A percentile compares a stretch with the other conserved stretches of the same genome.
Conservation (phyloP, 2,888 invertebrate genomes). For the Drosophila picticornis region DNA sequence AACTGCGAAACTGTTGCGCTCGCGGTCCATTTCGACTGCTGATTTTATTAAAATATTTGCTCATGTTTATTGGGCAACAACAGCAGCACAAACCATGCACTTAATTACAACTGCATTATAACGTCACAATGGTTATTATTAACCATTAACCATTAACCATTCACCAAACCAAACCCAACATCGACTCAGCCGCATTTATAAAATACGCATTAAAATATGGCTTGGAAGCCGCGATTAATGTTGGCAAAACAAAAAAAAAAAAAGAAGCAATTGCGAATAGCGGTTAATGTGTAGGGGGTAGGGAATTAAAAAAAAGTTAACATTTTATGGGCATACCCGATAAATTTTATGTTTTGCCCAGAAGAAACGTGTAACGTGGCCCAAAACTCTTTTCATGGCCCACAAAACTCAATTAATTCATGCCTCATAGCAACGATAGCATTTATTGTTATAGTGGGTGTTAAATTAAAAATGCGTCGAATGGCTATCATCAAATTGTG, state of each 20-base stretch:
- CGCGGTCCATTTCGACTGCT: conserved; percentile 48
- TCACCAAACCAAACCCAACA: conserved; percentile 40
- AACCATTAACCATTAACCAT: too few species aligned
- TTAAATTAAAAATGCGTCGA: conserved; percentile 36
- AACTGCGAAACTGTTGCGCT: conserved; percentile 53
- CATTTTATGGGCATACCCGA: conserved; percentile 64
- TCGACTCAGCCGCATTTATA: conserved; percentile 57
- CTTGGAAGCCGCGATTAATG: conserved; percentile 57
- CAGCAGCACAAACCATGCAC: conserved; percentile 41
- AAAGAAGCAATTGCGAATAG: conserved; percentile 21
- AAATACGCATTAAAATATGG: conserved; percentile 71
- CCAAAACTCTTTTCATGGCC: conserved; percentile 54
- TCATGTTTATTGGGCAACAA: conserved; percentile 42
- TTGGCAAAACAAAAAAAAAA: conserved; percentile 32
- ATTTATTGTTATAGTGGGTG: conserved; percentile 32
- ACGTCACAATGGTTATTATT: conserved; percentile 72
- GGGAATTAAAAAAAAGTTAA: conserved; percentile 67
- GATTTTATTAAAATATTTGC: conserved; percentile 66
- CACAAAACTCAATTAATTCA: conserved; percentile 62
- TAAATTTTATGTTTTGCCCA: conserved; percentile 64
- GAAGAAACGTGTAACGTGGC: conserved; percentile 31
- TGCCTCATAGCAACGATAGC: conserved; percentile 35
- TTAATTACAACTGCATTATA: conserved; percentile 76
- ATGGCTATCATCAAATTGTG: neutral
- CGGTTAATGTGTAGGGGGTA: conserved; percentile 4